A percentile compares a stretch with the other conserved stretches of the same genome.
phyloP scores from a whole-genome alignment of 2,888 invertebrate genomes.

The Pheosia gnoma region DNA sequence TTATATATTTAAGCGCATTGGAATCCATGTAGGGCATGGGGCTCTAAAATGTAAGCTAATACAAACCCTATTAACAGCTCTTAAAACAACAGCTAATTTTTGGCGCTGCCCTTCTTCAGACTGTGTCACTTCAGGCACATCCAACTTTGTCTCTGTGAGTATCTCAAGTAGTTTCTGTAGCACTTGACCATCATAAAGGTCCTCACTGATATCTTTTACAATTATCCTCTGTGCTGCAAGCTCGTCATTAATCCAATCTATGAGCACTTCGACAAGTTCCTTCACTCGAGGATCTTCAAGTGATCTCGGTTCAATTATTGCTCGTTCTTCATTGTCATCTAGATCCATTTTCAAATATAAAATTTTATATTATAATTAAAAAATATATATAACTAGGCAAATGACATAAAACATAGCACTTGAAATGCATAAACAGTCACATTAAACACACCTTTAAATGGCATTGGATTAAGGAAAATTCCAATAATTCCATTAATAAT shows the following conservation, averaged over 20 bases:
- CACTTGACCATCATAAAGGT: slow-evolving; percentile 97
- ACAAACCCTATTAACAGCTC: slow-evolving; percentile 92
- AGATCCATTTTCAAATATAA: slow-evolving; percentile 27
- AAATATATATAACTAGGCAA: neutral
- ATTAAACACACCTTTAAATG: neutral
- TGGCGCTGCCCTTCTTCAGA: slow-evolving; percentile 98
- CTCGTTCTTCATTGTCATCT: slow-evolving; percentile 98
- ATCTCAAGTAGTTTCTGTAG: slow-evolving; percentile 91
- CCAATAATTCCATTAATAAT: neutral
- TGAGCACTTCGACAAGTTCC: slow-evolving; percentile 92
- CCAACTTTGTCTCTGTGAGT: slow-evolving; percentile 93
- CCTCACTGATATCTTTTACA: slow-evolving; percentile 97
- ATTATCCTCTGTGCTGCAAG: slow-evolving; percentile 98
- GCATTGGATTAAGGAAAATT: neutral
- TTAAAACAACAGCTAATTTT: slow-evolving; percentile 94
- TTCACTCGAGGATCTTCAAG: slow-evolving; percentile 93
- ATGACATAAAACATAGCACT: neutral
- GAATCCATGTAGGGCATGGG: too few relatives aligned
- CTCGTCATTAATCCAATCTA: slow-evolving; percentile 99
- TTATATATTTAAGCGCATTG: too few relatives aligned
- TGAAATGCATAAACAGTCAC: neutral
- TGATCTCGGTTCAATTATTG: slow-evolving; percentile 96
- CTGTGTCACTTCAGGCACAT: slow-evolving; percentile 99
- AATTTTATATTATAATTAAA: neutral
- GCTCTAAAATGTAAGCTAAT: neutral